Evolutionary conservation across 2,113 vertebrate genomes (phyloP).

Genomic region (Galemys pyrenaicus): DNA sequence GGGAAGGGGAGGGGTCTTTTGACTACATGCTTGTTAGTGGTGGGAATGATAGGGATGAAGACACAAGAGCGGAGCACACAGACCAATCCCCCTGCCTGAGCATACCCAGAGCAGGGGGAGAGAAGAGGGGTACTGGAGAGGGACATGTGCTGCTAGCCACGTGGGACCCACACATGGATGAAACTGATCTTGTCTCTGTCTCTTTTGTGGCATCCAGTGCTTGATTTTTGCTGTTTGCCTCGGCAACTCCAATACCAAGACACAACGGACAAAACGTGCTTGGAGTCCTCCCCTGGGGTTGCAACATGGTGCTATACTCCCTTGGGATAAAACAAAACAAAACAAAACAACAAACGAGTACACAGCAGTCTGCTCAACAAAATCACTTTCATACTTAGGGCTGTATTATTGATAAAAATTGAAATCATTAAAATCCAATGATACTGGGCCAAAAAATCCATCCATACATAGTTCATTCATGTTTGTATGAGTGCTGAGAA

Average conservation of each 20-base stretch:
- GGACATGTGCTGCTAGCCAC: not conserved
- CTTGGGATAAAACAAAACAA: not conserved
- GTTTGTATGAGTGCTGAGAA: not conserved
- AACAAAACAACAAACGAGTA: not conserved
- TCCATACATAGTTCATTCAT: not conserved
- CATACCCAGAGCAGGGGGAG: not conserved
- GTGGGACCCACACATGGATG: not conserved
- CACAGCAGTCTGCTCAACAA: not conserved
- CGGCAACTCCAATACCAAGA: not conserved
- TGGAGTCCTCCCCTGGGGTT: not conserved
- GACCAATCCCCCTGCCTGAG: not conserved
- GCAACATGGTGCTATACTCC: not conserved
- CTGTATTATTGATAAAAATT: not conserved
- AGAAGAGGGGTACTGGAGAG: not conserved
- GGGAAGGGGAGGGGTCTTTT: no score
- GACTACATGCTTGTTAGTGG: not conserved
- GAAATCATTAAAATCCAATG: constrained; percentile 18
- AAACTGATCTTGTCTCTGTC: no score
- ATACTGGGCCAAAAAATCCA: no score
- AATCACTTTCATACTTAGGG: not conserved
- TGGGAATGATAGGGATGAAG: not conserved
- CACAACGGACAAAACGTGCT: not conserved
- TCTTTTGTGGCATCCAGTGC: not conserved
- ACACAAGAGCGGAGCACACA: not conserved
- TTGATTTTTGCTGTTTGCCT: not conserved